Evolutionary conservation across 2,888 invertebrate genomes (phyloP).

Genomic region (Tigriopus californicus): DNA sequence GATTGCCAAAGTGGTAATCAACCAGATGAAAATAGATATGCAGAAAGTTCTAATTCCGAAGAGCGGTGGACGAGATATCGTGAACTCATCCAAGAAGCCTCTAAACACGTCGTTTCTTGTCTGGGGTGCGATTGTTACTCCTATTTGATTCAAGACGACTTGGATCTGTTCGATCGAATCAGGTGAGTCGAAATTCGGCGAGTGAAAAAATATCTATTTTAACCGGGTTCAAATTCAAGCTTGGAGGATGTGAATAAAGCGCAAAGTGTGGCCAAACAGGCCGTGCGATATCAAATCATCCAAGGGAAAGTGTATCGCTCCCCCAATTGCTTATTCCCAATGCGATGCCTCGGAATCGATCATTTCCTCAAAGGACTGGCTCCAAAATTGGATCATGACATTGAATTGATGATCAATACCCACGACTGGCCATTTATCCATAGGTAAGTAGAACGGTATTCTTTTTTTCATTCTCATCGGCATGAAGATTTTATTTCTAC

Average conservation of each 20-base stretch:
- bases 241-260: not conserved
- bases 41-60: no score
- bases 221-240: not conserved
- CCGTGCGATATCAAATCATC: conserved; percentile 36
- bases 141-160: not conserved
- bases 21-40: no score
- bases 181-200: no score
- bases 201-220: not conserved
- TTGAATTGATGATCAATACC: conserved; percentile 1
- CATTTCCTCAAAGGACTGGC: conserved; percentile 17
- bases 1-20: no score
- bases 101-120: no score
- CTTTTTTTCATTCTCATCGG: not conserved
- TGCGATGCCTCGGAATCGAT: conserved; percentile 37
- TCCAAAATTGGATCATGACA: not conserved
- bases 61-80: no score
- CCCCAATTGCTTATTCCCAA: conserved; percentile 71
- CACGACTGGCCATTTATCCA: conserved; percentile 7
- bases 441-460: not conserved
- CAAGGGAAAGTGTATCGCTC: conserved; percentile 59
- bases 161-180: not conserved
- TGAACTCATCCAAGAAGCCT: no score
- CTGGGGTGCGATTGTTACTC: no score
- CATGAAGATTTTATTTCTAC: not conserved
- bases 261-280: not conserved